phyloP scores from a whole-genome alignment of 2,113 vertebrate species.

The Conger conger region DNA sequence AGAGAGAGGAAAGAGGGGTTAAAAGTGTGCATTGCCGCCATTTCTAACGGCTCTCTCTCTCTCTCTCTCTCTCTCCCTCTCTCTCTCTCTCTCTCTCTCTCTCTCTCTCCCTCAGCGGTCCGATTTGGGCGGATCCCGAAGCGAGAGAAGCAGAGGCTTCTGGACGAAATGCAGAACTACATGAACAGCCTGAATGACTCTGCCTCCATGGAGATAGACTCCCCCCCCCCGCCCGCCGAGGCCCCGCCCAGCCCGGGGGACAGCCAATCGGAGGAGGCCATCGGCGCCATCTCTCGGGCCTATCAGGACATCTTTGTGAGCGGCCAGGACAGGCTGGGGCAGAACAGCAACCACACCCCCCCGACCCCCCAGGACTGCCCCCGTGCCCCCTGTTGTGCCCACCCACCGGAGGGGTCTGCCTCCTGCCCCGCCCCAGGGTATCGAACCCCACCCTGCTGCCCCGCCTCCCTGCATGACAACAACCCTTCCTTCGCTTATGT shows the following conservation, averaged over 20 bases:
- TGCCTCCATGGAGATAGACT: conserved; percentile 63
- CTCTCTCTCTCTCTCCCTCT: conserved; percentile 17
- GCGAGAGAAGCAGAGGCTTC: conserved; percentile 75
- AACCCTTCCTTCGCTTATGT: conserved; percentile 53
- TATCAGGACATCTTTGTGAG: conserved; percentile 55
- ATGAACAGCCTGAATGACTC: conserved; percentile 73
- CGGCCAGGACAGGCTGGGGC: conserved; percentile 56
- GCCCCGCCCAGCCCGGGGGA: conserved; percentile 55
- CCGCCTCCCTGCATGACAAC: conserved; percentile 52
- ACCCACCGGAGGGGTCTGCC: conserved; percentile 48
- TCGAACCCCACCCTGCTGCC: conserved; percentile 38
- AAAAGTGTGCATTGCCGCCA: not conserved
- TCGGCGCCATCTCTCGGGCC: conserved; percentile 49
- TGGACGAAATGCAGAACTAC: conserved; percentile 80
- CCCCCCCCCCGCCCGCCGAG: conserved; percentile 51
- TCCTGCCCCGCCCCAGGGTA: conserved; percentile 46
- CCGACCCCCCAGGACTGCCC: conserved; percentile 42
- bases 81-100: conserved; percentile 28
- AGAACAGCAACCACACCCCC: conserved; percentile 45
- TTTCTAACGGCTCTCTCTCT: conserved; percentile 22
- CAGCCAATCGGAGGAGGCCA: conserved; percentile 49
- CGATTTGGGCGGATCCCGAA: conserved; percentile 79
- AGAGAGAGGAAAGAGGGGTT: not conserved
- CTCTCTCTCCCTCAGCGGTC: conserved; percentile 61
- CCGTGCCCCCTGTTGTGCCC: conserved; percentile 36